These are phyloP conservation scores for Crocidura indochinensis DNA, from an alignment of 2,797 vertebrate species.

Conservation along the genomic window DNA sequence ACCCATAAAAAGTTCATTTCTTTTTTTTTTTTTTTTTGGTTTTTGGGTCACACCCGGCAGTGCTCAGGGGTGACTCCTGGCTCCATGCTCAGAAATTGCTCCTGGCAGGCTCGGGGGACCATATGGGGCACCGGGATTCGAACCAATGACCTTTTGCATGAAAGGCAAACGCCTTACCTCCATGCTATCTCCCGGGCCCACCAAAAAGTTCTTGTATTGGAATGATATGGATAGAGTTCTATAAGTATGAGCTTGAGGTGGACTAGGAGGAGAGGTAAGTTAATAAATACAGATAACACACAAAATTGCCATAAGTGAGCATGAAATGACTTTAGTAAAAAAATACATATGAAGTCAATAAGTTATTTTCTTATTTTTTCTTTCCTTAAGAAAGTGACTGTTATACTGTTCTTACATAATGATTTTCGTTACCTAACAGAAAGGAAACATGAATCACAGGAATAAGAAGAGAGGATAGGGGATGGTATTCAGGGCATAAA, in stretches of 20 bases:
- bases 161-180: no score
- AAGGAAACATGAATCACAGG: background rate
- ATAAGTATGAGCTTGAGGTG: background rate
- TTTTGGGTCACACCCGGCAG: no score
- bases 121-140: no score
- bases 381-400: background rate
- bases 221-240: background rate
- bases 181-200: no score
- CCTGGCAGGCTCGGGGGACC: no score
- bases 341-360: background rate
- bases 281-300: background rate
- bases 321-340: background rate
- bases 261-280: background rate
- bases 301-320: background rate
- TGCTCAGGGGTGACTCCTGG: no score
- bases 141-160: no score
- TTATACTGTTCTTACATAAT: background rate
- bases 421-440: background rate
- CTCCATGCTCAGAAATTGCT: no score
- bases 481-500: background rate
- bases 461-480: background rate
- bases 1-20: no score
- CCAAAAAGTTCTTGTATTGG: background rate
- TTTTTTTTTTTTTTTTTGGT: no score
- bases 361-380: background rate